Base-by-base conservation (phyloP, 1,140 invertebrate genomes). In the Pseudomyrmex concolor region DNA sequence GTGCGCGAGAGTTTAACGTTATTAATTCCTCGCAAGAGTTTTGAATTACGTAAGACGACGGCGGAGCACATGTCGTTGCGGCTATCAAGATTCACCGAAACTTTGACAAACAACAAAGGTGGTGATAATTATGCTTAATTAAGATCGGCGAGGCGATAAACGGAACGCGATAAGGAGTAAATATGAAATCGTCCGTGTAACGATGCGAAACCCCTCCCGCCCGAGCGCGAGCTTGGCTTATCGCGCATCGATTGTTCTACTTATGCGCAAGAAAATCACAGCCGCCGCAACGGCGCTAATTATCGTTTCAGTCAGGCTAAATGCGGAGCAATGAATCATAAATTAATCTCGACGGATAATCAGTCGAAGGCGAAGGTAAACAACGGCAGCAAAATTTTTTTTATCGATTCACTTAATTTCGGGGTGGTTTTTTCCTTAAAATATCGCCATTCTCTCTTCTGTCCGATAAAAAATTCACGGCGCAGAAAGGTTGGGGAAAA, bases 231-330 rank as follows among this genome's bases (percentile, higher is more conserved):
- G 34, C 48, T 17, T 45, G 45, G 73, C 54, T 71, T 80, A 80
- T 80, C 76, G 66, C 54, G 54, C 76, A 80, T 80, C 76, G 76
- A 80, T 80, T 80, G 76, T 80, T 80, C 76, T 80, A 80, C 76
- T 71, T 80, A 71, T 34, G 66, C 66, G 66, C 76, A 80, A 60
- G 76, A 80, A 60, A 80, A 80, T 80, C 76, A 71, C 66, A 50
- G 66, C 54, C 66, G 64, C 43, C 13, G 76, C 63, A 57, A 70
- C 76, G 66, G 76, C 19, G 66, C 10, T 80, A 80, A 80, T 80
- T 80, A 80, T 80, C 59, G 64, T 71, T 80, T 59, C 76, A 71
- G 54, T 70, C 76, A 19, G 48, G 43, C 19, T 78, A 78, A 78
- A 59, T 19, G 43, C 43, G 22, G 22, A 13, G 54, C 22, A 34